phyloP scores from a whole-genome alignment of 2,113 vertebrate genomes.

The Malurus cyaneus region DNA sequence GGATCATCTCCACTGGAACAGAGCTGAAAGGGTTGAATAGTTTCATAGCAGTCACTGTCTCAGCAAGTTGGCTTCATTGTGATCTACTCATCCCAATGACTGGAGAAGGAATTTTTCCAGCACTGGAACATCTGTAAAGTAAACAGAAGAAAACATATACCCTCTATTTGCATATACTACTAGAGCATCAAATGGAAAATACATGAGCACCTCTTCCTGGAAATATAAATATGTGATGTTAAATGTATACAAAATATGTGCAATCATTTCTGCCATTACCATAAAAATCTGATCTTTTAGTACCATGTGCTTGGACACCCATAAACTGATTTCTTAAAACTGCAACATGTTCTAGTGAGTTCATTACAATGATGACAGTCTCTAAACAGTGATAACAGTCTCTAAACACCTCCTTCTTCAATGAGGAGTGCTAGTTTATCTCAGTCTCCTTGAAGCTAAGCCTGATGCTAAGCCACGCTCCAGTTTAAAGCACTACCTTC shows the following conservation, averaged over 20 bases:
- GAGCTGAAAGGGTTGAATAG: neutral
- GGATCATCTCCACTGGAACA: neutral
- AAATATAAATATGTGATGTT: neutral
- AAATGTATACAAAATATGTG: neutral
- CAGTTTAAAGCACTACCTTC: neutral
- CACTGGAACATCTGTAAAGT: neutral
- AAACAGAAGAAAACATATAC: neutral
- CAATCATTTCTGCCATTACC: neutral
- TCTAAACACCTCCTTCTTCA: neutral
- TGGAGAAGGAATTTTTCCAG: neutral
- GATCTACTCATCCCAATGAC: neutral
- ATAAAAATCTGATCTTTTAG: neutral
- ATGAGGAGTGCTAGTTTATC: neutral
- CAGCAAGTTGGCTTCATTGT: neutral
- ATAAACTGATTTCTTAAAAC: neutral
- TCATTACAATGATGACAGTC: neutral
- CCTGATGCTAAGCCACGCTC: neutral
- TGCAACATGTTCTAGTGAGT: accelerated
- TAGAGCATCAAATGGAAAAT: neutral
- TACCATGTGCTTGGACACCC: neutral
- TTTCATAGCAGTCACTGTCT: neutral
- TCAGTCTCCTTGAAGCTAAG: neutral
- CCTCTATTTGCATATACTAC: neutral
- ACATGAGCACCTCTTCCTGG: neutral
- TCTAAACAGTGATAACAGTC: neutral